phyloP scores from a whole-genome alignment of 2,888 invertebrate genomes.

The Coenonympha glycerion region DNA sequence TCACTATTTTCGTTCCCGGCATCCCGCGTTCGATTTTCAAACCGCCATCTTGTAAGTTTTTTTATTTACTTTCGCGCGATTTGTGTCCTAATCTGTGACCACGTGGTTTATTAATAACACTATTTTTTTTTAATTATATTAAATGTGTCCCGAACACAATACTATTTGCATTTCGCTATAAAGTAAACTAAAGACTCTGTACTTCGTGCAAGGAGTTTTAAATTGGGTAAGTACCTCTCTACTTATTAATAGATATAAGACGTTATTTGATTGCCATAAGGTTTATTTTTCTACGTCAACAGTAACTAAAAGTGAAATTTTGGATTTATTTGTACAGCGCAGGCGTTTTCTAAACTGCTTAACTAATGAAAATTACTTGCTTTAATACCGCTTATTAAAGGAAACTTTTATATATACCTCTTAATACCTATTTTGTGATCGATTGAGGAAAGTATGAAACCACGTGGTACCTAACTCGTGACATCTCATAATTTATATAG shows the following conservation, averaged over 20 bases:
- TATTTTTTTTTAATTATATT: conserved; percentile 37
- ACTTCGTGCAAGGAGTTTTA: not conserved
- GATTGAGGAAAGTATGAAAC: too few species aligned
- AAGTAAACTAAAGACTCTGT: conserved; percentile 37
- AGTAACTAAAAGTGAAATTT: too few species aligned
- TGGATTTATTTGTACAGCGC: too few species aligned
- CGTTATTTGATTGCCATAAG: not conserved
- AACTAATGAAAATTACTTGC: too few species aligned
- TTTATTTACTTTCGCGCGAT: conserved; percentile 18
- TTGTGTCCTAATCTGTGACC: conserved; percentile 29
- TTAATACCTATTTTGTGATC: too few species aligned
- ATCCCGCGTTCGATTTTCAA: conserved; percentile 17
- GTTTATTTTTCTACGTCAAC: too few species aligned
- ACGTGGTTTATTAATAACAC: conserved; percentile 32
- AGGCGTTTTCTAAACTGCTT: too few species aligned
- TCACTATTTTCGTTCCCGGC: conserved; percentile 36
- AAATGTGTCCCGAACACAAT: conserved; percentile 42
- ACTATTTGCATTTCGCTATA: conserved; percentile 55
- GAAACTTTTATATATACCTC: too few species aligned
- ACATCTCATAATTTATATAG: too few species aligned
- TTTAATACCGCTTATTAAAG: too few species aligned
- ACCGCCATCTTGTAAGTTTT: conserved; percentile 7
- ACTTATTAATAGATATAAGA: not conserved
- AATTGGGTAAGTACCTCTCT: not conserved
- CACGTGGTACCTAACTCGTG: too few species aligned